phyloP scores from a whole-genome alignment of 2,113 vertebrate species.

The Craseonycteris thonglongyai region DNA sequence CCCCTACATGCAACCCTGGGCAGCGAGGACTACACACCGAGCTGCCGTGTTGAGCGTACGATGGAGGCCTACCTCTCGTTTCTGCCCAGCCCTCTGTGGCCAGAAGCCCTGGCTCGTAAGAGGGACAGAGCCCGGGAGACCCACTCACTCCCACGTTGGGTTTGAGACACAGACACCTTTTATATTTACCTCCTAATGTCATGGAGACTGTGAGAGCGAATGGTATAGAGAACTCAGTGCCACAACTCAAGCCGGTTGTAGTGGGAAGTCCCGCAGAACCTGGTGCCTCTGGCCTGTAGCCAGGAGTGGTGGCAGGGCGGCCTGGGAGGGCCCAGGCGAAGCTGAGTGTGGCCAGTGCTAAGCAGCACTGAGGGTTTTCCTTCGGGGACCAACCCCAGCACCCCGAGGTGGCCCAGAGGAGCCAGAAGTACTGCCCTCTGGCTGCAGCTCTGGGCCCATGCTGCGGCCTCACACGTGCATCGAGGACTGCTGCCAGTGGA shows the following conservation, averaged over 20 bases:
- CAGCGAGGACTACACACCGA: slow-evolving; percentile 69
- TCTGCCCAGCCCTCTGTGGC: slow-evolving; percentile 78
- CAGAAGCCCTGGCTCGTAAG: slow-evolving; percentile 33
- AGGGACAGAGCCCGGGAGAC: slow-evolving; percentile 67
- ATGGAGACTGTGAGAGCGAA: slow-evolving; percentile 68
- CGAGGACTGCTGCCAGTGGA: slow-evolving; percentile 39
- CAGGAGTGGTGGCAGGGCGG: background rate
- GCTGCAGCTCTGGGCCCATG: background rate
- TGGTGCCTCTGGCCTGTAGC: background rate
- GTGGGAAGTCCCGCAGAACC: slow-evolving; percentile 68
- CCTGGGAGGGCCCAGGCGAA: slow-evolving; percentile 53
- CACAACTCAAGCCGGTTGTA: slow-evolving; percentile 54
- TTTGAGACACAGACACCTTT: slow-evolving; percentile 80
- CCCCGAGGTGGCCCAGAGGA: slow-evolving; percentile 39
- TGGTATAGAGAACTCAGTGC: slow-evolving; percentile 70
- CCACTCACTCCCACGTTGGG: slow-evolving; percentile 75
- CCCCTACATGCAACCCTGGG: slow-evolving; percentile 36
- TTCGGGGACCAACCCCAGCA: slow-evolving; percentile 56
- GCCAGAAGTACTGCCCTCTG: slow-evolving; percentile 23
- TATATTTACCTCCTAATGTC: slow-evolving; percentile 75
- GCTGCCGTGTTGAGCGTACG: slow-evolving; percentile 74
- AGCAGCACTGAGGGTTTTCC: slow-evolving; percentile 34
- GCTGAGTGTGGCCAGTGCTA: slow-evolving; percentile 28
- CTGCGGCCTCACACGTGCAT: background rate
- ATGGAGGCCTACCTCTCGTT: slow-evolving; percentile 85